These are phyloP conservation scores for Saccopteryx bilineata DNA, from an alignment of 2,113 vertebrate species.

Conservation along the genomic window DNA sequence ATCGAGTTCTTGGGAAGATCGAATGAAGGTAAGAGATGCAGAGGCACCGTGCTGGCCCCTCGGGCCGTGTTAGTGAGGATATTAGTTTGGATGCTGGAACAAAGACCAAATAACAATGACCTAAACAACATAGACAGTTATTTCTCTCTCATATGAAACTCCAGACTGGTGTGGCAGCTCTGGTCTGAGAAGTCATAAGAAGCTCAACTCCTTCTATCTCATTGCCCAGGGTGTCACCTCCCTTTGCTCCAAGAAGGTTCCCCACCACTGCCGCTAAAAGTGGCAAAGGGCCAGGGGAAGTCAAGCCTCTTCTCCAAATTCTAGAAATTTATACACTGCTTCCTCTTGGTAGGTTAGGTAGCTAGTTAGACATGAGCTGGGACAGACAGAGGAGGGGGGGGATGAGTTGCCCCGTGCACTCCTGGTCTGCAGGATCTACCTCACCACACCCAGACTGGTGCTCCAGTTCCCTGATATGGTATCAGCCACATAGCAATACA, in stretches of 20 bases:
- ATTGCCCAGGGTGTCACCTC: not conserved
- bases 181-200: slow-evolving; percentile 1
- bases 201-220: not conserved
- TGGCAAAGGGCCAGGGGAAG: not conserved
- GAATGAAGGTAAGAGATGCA: not conserved
- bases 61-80: not conserved
- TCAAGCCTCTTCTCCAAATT: not conserved
- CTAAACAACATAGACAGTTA: not conserved
- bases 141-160: slow-evolving; percentile 1
- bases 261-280: not conserved
- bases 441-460: too few species aligned
- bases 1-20: not conserved
- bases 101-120: not conserved
- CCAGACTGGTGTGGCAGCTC: not conserved
- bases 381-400: too few species aligned
- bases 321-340: not conserved
- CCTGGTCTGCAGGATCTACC: too few species aligned
- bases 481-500: too few species aligned
- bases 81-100: not conserved
- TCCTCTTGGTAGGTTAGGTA: not conserved
- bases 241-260: not conserved
- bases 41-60: not conserved
- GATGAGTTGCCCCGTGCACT: too few species aligned
- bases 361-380: too few species aligned
- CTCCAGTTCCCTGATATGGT: too few species aligned